Evolutionary conservation across 2,113 vertebrate genomes (phyloP), one percentile per base, ranked within the genome.

Genomic region (Lonchura striata): DNA sequence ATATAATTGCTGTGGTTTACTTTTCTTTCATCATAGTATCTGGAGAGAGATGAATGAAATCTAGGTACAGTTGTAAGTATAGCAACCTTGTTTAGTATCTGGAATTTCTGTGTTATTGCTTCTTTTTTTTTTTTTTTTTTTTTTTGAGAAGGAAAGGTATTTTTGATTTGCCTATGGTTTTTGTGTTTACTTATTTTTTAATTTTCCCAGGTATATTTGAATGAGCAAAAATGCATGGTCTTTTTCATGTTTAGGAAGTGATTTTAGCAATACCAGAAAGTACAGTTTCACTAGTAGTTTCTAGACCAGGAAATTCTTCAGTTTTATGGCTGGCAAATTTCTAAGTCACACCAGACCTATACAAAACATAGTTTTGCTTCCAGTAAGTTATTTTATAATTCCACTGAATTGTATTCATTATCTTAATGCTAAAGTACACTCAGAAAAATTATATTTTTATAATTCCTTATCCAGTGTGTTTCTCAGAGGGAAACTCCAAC

Each of bases 211-310:
- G 2, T 53, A 31, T 33, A 49, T 12, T 22, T 8, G 23, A 88
- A 35, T 11, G 28, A 74, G 10, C 2, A 46, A 70, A 80, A 81
- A 54, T 18, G 0, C 6, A 17, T 3, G 3, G 17, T 35, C 4
- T 53, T 74, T 13, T 39, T 85, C 6, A 42, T 3, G 2, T 53
- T 88, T 72, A 41, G 6, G 47, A 17, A 23, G 5, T 42, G 9
- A 2, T 54, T 88, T 77, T 70, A 47, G 18, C 7, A 28, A 7
- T 23, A 50, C 1, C 11, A 84, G 13, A 69, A 76, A 79, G 4
- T 11, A 64, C 8, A 44, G 7, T 56, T 86, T 70, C 11, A 57
- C 11, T 52, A 11, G 2, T 15, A 56, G 6, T 2, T 61, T 5
- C 57, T 63, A 49, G 1, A 69, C 7, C 11, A 65, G 63, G 9